Evolutionary conservation across 2,797 vertebrate genomes (phyloP).

Genomic region (Sebastes minor): DNA sequence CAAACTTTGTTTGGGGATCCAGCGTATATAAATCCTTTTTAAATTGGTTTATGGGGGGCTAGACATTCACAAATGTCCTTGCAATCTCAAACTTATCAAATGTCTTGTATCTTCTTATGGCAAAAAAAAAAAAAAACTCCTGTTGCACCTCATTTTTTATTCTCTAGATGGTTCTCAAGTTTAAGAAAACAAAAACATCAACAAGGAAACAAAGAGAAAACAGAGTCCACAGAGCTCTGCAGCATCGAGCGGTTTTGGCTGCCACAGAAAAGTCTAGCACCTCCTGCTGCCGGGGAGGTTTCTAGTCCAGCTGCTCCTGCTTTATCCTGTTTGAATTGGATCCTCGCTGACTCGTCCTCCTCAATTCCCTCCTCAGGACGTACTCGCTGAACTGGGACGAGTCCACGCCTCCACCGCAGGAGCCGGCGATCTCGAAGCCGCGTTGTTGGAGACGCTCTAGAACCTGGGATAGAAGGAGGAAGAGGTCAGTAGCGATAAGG

Average conservation of each 20-base stretch:
- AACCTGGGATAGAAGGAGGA: slow-evolving; percentile 81
- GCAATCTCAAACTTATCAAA: slow-evolving; percentile 77
- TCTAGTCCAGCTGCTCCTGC: slow-evolving; percentile 98
- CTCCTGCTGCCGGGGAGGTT: slow-evolving; percentile 69
- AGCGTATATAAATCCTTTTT: slow-evolving; percentile 74
- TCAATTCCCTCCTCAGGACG: slow-evolving; percentile 94
- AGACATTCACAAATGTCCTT: slow-evolving; percentile 80
- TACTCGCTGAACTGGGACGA: slow-evolving; percentile 99
- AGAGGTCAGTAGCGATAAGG: not conserved
- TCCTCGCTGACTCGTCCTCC: slow-evolving; percentile 90
- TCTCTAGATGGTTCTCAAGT: slow-evolving; percentile 75
- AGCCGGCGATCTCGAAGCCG: slow-evolving; percentile 95
- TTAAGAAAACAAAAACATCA: slow-evolving; percentile 75
- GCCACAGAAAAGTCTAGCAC: slow-evolving; percentile 79
- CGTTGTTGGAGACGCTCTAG: slow-evolving; percentile 96
- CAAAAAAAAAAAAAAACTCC: slow-evolving; percentile 76
- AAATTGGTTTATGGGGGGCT: slow-evolving; percentile 62
- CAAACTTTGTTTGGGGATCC: slow-evolving; percentile 82
- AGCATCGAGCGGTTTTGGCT: slow-evolving; percentile 52
- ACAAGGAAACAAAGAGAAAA: slow-evolving; percentile 71
- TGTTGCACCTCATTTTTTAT: slow-evolving; percentile 68
- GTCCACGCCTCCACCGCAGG: slow-evolving; percentile 96
- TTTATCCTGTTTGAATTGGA: slow-evolving; percentile 99
- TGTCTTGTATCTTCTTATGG: slow-evolving; percentile 75
- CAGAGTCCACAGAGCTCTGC: slow-evolving; percentile 75